A percentile compares a stretch with the other conserved stretches of the same genome.
Conservation (phyloP, 2,888 invertebrate species). For the Cosmia trapezina region DNA sequence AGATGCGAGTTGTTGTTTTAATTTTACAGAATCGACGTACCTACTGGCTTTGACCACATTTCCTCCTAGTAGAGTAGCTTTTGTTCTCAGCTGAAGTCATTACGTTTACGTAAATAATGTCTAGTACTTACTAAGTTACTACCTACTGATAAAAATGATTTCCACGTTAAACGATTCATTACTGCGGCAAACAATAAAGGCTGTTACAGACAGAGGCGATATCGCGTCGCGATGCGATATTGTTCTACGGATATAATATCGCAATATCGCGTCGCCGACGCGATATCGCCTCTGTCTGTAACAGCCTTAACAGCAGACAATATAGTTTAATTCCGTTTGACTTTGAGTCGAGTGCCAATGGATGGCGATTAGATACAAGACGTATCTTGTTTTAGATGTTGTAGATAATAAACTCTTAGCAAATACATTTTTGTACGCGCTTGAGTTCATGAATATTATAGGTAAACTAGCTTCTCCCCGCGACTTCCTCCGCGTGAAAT, state of each 20-base stretch:
- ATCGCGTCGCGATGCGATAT: too few species aligned
- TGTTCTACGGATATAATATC: too few species aligned
- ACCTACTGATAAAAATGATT: conserved; percentile 18
- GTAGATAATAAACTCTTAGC: conserved; percentile 24
- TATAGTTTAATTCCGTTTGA: background rate
- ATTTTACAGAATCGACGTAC: too few species aligned
- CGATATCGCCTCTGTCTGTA: too few species aligned
- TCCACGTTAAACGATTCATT: conserved; percentile 23
- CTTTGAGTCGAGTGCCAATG: conserved; percentile 16
- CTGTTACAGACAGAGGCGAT: too few species aligned
- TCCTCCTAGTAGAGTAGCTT: too few species aligned
- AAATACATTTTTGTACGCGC: background rate
- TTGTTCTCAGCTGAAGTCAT: background rate
- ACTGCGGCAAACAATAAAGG: background rate
- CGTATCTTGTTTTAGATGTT: conserved; percentile 28
- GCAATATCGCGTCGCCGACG: too few species aligned
- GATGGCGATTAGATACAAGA: conserved; percentile 27
- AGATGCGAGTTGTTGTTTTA: too few species aligned
- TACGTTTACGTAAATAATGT: background rate
- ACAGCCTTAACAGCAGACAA: conserved; percentile 22
- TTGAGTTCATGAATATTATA: background rate
- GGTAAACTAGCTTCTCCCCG: too few species aligned
- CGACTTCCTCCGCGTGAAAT: too few species aligned
- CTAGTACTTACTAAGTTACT: too few species aligned
- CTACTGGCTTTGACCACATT: too few species aligned